These are phyloP conservation scores for Alethe diademata DNA, from an alignment of 2,113 vertebrate genomes.

Conservation along the genomic window DNA sequence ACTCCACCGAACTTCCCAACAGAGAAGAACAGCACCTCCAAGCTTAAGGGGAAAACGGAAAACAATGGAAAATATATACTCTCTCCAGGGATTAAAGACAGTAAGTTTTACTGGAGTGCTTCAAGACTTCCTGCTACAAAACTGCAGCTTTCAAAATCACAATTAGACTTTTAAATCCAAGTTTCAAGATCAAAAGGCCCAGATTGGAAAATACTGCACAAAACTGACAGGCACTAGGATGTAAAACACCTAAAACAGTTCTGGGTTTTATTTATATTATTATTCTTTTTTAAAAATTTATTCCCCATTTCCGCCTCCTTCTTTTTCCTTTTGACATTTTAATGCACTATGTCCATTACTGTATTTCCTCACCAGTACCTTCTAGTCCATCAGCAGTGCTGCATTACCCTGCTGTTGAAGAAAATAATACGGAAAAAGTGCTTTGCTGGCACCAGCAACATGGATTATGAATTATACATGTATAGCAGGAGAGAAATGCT, in stretches of 20 bases:
- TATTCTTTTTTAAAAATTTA: slow-evolving; percentile 51
- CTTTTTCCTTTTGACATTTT: slow-evolving; percentile 65
- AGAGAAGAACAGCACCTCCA: slow-evolving; percentile 54
- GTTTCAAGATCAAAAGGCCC: slow-evolving; percentile 48
- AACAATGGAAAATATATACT: slow-evolving; percentile 44
- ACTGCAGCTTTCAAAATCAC: slow-evolving; percentile 40
- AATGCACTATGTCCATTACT: slow-evolving; percentile 65
- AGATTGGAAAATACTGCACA: not conserved
- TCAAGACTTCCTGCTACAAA: slow-evolving; percentile 6
- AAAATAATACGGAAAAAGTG: slow-evolving; percentile 61
- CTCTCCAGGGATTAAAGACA: slow-evolving; percentile 4
- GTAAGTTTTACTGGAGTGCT: slow-evolving; percentile 16
- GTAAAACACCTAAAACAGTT: not conserved
- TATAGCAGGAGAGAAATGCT: slow-evolving; percentile 39
- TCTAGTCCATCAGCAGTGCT: slow-evolving; percentile 59
- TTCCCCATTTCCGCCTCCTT: slow-evolving; percentile 8
- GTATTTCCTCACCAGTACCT: slow-evolving; percentile 62
- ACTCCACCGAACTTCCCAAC: slow-evolving; percentile 39
- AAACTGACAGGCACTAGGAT: not conserved
- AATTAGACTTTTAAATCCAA: slow-evolving; percentile 55
- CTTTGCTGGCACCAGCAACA: slow-evolving; percentile 60
- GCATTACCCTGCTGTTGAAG: slow-evolving; percentile 50
- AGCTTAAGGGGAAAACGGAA: slow-evolving; percentile 41
- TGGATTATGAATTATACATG: slow-evolving; percentile 83
- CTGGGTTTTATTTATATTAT: slow-evolving; percentile 35